Evolutionary conservation across 2,797 vertebrate genomes (phyloP), one percentile per base, ranked within the genome.

Genomic region (Myripristis murdjan): DNA sequence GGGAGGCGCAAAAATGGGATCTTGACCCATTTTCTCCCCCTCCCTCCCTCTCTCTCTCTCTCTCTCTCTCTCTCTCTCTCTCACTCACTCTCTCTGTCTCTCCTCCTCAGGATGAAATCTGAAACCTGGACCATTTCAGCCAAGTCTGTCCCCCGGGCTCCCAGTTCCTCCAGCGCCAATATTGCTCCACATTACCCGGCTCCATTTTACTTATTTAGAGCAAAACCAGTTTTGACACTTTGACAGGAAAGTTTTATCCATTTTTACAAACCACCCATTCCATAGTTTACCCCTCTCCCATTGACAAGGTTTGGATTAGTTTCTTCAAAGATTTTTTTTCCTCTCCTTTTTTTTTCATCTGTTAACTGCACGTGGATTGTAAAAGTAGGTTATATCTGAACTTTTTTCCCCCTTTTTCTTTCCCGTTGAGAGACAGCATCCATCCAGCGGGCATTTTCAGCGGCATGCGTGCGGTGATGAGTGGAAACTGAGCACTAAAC

Each of bases 101-200:
- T 86, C 84, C 86, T 84, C 73, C 82, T 88, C 70, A 71, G 54
- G 76, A 57, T 88, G 94, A 93, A 95, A 95, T 88, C 77, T 90
- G 95, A 95, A 82, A 94, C 94, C 92, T 84, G 79, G 71, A 63
- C 84, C 83, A 80, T 73, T 83, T 89, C 69, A 89, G 81, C 83
- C 82, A 77, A 85, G 73, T 86, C 83, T 83, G 81, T 87, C 82
- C 82, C 81, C 68, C 56, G 57, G 75, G 83, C 74, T 85, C 82
- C 56, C 85, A 87, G 83, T 84, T 77, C 79, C 57, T 83, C 80
- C 84, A 79, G 79, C 82, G 37, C 68, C 75, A 84, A 72, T 83
- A 44, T 70, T 26, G 80, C 84, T 84, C 78, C 41, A 35, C 79
- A 68, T 62, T 62, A 62, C 64, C 62, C 67, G 35, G 73, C 53